Conservation (phyloP, 1,140 invertebrate genomes). For the Lucilia sericata region DNA sequence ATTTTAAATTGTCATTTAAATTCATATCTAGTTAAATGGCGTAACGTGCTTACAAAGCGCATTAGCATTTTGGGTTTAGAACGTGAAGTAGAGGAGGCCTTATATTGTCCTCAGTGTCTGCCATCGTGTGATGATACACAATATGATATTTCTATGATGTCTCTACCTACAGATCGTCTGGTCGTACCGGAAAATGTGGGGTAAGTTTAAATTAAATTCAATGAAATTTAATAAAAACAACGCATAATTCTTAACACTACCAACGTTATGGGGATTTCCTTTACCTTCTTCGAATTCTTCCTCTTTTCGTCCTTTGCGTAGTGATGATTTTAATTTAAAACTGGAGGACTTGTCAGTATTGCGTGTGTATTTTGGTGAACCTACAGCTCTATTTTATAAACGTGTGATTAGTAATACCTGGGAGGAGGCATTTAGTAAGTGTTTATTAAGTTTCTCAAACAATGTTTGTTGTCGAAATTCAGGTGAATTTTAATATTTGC, state of each 20-base stretch:
- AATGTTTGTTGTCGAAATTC: not conserved
- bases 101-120: conserved; percentile 62
- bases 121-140: conserved; percentile 54
- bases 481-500: not conserved
- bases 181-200: not conserved
- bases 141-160: conserved; percentile 44
- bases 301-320: not conserved
- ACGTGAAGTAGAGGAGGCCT: conserved; percentile 63
- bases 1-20: conserved; percentile 27
- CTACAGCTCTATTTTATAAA: conserved; percentile 42
- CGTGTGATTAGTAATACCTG: conserved; percentile 46
- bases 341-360: conserved; percentile 35
- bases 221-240: conserved; percentile 2
- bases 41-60: conserved; percentile 63
- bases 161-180: conserved; percentile 46
- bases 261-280: not conserved
- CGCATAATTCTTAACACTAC: not conserved
- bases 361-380: conserved; percentile 43
- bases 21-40: conserved; percentile 62
- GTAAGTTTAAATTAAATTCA: conserved; percentile 35
- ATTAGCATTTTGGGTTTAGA: conserved; percentile 57
- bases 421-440: conserved; percentile 45
- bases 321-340: not conserved
- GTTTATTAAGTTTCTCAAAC: not conserved
- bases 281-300: not conserved